These are phyloP conservation scores for Melopsittacus undulatus DNA, from an alignment of 2,797 vertebrate species.

Conservation along the genomic window DNA sequence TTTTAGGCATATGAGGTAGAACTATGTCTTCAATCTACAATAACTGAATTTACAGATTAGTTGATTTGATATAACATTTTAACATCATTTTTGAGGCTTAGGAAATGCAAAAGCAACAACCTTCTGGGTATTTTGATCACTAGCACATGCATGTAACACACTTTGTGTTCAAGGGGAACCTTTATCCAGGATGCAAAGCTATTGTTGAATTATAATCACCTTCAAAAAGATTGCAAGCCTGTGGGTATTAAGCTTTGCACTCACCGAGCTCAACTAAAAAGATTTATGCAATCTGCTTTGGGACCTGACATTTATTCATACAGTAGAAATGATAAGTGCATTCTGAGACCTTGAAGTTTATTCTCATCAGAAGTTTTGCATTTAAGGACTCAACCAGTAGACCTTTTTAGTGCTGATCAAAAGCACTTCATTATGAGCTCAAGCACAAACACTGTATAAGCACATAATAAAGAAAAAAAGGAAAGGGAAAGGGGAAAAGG, in stretches of 20 bases:
- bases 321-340: conserved; percentile 71
- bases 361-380: conserved; percentile 74
- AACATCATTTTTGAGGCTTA: conserved; percentile 74
- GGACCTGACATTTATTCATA: conserved; percentile 67
- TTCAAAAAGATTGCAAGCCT: conserved; percentile 72
- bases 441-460: conserved; percentile 52
- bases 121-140: conserved; percentile 75
- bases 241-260: conserved; percentile 73
- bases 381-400: conserved; percentile 69
- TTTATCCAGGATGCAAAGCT: conserved; percentile 76
- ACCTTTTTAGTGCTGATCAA: conserved; percentile 73
- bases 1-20: conserved; percentile 69
- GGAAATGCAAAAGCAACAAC: conserved; percentile 68
- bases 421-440: conserved; percentile 59
- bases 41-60: conserved; percentile 78
- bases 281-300: conserved; percentile 76
- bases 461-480: conserved; percentile 3
- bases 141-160: conserved; percentile 70
- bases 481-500: neutral
- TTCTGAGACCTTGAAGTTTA: conserved; percentile 77
- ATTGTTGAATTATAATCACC: conserved; percentile 74
- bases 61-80: conserved; percentile 76
- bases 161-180: conserved; percentile 76
- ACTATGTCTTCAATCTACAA: conserved; percentile 68
- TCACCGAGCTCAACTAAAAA: conserved; percentile 67